Percentiles rank a stretch among this genome's conserved stretches.
These are phyloP conservation scores for Tauraco erythrolophus DNA, from an alignment of 2,113 vertebrate species.

Conservation along the genomic window DNA sequence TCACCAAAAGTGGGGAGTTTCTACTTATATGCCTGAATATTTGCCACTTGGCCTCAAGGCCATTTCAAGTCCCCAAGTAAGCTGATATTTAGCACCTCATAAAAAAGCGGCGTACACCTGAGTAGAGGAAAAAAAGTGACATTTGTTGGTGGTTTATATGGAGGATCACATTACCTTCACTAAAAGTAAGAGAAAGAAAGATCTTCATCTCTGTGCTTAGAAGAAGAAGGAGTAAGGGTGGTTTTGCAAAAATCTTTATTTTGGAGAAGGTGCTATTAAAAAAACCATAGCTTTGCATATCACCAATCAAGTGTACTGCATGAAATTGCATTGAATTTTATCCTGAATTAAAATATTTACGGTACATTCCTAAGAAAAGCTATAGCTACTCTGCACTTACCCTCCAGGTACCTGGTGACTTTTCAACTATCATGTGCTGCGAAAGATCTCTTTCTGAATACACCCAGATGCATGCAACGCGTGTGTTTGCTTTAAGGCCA, in stretches of 20 bases:
- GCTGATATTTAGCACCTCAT: conserved; percentile 79
- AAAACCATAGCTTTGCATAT: not conserved
- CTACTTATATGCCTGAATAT: conserved; percentile 5
- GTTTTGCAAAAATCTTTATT: not conserved
- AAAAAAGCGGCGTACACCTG: conserved; percentile 74
- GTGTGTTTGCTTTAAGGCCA: not conserved
- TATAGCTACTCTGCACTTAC: not conserved
- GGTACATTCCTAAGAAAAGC: not conserved
- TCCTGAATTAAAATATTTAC: not conserved
- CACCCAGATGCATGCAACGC: not conserved
- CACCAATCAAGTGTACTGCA: not conserved
- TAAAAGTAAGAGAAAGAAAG: conserved; percentile 58
- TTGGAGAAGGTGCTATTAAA: not conserved
- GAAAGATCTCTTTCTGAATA: not conserved
- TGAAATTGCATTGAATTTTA: not conserved
- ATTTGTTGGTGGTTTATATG: conserved; percentile 67
- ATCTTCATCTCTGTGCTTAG: conserved; percentile 29
- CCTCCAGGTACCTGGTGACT: not conserved
- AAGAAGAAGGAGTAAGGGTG: not conserved
- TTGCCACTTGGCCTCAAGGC: conserved; percentile 43
- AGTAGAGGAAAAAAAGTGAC: conserved; percentile 63
- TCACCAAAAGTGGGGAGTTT: not conserved
- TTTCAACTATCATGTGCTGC: not conserved
- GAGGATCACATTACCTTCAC: conserved; percentile 60
- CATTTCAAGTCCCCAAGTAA: conserved; percentile 71